Conservation (phyloP, 1,140 invertebrate species). For the Drosophila nigromelanica region DNA sequence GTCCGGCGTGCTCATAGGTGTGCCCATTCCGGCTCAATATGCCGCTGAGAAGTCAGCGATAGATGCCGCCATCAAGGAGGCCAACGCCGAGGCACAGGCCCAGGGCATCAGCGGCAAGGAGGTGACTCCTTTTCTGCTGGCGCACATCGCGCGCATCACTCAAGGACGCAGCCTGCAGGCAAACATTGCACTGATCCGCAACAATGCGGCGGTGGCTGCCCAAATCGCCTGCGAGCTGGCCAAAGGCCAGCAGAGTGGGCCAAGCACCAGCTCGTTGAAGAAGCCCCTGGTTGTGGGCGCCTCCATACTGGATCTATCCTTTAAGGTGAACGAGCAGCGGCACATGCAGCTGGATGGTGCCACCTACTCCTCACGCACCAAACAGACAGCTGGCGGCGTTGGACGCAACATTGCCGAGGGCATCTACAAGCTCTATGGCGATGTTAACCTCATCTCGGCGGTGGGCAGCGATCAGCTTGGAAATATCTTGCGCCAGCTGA, state of each 20-base stretch:
- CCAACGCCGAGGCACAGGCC: slow-evolving; percentile 88
- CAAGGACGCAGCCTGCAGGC: slow-evolving; percentile 91
- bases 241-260: slow-evolving; percentile 69
- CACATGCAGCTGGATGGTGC: slow-evolving; percentile 89
- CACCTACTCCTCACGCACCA: slow-evolving; percentile 88
- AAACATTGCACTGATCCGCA: slow-evolving; percentile 96
- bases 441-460: slow-evolving; percentile 90
- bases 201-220: slow-evolving; percentile 94
- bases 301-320: slow-evolving; percentile 73
- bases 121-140: slow-evolving; percentile 96
- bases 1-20: slow-evolving; percentile 94
- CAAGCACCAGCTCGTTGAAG: not conserved
- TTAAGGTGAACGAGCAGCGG: slow-evolving; percentile 54
- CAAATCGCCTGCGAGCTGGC: slow-evolving; percentile 88
- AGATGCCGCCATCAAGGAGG: slow-evolving; percentile 89
- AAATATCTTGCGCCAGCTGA: slow-evolving; percentile 83
- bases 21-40: slow-evolving; percentile 92
- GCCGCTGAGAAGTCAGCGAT: slow-evolving; percentile 85
- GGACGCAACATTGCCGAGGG: slow-evolving; percentile 96
- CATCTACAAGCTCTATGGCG: slow-evolving; percentile 88
- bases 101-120: slow-evolving; percentile 91
- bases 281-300: slow-evolving; percentile 72
- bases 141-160: slow-evolving; percentile 90
- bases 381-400: slow-evolving; percentile 92
- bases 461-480: slow-evolving; percentile 89